Base-by-base conservation (phyloP, 2,113 vertebrate genomes). In the Callionymus lyra region DNA sequence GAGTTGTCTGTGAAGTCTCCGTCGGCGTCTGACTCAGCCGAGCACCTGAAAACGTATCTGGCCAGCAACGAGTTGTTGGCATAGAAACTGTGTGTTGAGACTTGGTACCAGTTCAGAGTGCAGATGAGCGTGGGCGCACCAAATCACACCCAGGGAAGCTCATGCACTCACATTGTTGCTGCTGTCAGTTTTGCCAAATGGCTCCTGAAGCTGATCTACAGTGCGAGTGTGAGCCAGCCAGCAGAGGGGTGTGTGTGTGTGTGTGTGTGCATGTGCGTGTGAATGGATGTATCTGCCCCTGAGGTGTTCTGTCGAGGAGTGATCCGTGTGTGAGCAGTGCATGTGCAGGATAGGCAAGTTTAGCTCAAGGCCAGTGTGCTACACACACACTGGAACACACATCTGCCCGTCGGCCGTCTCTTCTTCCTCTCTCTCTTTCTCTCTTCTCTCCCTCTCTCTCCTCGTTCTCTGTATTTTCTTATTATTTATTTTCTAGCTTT, bases 161-260 rank as follows among this genome's bases (percentile, higher is more conserved):
- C 4, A 8, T 27, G 21, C 21, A 27, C 21, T 27, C 21, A 5
- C 21, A 27, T 54, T 53, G 45, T 44, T 50, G 50, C 41, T 44
- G 16, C 56, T 53, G 48, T 72, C 59, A 55, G 38, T 56, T 49
- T 40, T 55, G 50, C 61, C 53, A 56, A 63, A 66, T 58, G 12
- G 9, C 50, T 63, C 41, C 44, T 65, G 50, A 51, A 65, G 27
- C 21, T 11, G 31, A 42, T 69, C 55, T 36, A 42, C 53, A 35
- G 38, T 32, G n/a, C 39, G 59, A 56, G 38, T 45, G 44, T 52
- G 59, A 42, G 45, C 56, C 32, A 53, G 50, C 67, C 59, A 63
- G 44, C 54, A 44, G 55, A 53, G 59, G 69, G 64, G 73, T 75
- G 77, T 75, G 81, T 72, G 57, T 69, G 66, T 34, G 63, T 65